Percentiles rank a stretch among this genome's conserved stretches.
Conservation (phyloP, 2,888 invertebrate species). For the Disparrhopalites patrizii region DNA sequence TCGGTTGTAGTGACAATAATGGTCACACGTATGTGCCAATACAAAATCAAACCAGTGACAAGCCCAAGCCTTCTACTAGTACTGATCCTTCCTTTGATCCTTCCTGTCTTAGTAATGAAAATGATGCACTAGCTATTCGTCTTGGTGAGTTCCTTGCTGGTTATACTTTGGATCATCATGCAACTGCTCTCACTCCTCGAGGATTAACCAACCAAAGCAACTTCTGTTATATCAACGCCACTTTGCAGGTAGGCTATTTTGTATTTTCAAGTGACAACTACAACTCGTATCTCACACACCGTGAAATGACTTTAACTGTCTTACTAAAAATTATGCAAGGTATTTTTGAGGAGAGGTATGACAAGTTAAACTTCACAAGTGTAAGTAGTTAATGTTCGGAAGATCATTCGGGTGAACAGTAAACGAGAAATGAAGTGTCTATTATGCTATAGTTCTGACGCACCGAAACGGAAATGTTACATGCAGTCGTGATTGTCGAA, state of each 20-base stretch:
- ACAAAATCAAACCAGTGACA: conserved; percentile 5
- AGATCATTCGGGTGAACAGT: neutral
- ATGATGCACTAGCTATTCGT: conserved; percentile 43
- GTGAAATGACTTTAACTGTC: too few relatives aligned
- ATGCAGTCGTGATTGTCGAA: too few relatives aligned
- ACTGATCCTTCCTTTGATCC: conserved; percentile 19
- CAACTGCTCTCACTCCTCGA: conserved; percentile 76
- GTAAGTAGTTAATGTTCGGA: too few relatives aligned
- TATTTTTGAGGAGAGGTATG: too few relatives aligned
- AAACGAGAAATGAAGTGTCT: neutral
- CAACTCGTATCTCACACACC: too few relatives aligned
- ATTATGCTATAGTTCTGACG: neutral
- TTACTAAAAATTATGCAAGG: too few relatives aligned
- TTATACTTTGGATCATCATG: conserved; percentile 72
- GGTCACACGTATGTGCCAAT: conserved; percentile 17
- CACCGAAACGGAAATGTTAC: neutral
- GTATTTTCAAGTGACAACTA: neutral
- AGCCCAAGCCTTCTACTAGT: conserved; percentile 10
- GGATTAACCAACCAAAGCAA: conserved; percentile 90
- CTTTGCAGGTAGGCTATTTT: conserved; percentile 55
- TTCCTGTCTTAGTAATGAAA: conserved; percentile 36
- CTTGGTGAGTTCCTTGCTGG: conserved; percentile 69
- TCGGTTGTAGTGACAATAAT: conserved; percentile 20
- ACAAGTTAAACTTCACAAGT: too few relatives aligned
- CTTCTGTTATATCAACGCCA: conserved; percentile 95